phyloP scores from a whole-genome alignment of 2,113 vertebrate genomes.

The Regulus satrapa region DNA sequence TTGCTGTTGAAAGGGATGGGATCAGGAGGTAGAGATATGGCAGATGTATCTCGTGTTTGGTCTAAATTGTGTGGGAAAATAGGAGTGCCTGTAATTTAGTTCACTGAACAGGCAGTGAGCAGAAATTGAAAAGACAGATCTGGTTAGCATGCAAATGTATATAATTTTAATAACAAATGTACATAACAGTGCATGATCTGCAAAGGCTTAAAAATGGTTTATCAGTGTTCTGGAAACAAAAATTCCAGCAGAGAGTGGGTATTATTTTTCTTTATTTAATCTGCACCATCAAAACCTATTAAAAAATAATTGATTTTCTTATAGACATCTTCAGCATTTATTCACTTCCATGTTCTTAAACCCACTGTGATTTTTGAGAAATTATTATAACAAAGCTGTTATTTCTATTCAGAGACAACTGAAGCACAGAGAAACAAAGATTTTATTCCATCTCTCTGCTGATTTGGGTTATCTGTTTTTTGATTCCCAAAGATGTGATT shows the following conservation, averaged over 20 bases:
- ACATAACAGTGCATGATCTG: background rate
- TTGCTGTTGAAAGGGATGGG: background rate
- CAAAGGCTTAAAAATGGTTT: background rate
- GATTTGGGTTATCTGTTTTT: background rate
- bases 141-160: background rate
- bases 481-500: background rate
- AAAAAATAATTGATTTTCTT: background rate
- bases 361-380: background rate
- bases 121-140: background rate
- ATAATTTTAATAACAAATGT: background rate
- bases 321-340: background rate
- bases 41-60: background rate
- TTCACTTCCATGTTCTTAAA: background rate
- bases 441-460: background rate
- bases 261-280: background rate
- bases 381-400: background rate
- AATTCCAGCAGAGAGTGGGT: background rate
- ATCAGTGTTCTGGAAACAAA: background rate
- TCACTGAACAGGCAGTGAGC: background rate
- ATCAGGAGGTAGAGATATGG: background rate
- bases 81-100: background rate
- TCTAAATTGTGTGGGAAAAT: background rate
- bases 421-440: background rate
- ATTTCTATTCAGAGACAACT: background rate
- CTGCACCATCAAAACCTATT: background rate